Conservation (phyloP, 2,113 vertebrate genomes). For the Reinhardtius hippoglossoides region DNA sequence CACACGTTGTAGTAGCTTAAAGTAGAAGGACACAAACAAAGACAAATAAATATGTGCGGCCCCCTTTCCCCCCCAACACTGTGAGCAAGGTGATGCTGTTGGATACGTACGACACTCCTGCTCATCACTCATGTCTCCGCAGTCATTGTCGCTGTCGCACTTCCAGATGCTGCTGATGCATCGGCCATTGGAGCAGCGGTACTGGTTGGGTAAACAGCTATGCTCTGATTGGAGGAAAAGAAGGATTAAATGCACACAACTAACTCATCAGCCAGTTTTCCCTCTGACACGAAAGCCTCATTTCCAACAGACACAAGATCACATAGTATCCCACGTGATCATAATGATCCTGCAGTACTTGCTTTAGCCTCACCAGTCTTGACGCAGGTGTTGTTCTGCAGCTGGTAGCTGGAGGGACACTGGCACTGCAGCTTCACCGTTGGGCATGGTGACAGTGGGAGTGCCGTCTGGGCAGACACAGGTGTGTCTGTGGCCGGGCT, state of each 20-base stretch:
- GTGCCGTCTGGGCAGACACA: conserved; percentile 92
- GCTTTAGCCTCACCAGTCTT: conserved; percentile 85
- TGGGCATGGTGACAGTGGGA: conserved; percentile 79
- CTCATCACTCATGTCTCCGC: conserved; percentile 97
- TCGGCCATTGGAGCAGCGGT: conserved; percentile 93
- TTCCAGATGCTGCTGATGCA: conserved; percentile 99
- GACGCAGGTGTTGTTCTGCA: conserved; percentile 86
- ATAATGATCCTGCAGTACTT: background rate
- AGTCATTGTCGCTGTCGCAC: conserved; percentile 97
- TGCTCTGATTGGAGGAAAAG: conserved; percentile 69
- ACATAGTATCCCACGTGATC: no score
- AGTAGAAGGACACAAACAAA: background rate
- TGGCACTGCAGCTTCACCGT: conserved; percentile 89
- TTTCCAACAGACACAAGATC: no score
- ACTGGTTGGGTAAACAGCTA: conserved; percentile 94
- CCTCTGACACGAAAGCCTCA: no score
- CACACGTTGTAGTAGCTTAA: conserved; percentile 91
- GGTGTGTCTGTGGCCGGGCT: conserved; percentile 84
- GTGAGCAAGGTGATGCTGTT: accelerated
- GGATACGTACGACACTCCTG: conserved; percentile 92
- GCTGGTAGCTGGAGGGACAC: conserved; percentile 88
- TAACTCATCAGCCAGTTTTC: background rate
- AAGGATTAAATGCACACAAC: background rate
- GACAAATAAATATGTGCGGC: background rate
- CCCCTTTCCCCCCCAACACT: background rate